These are phyloP conservation scores for Athetis lepigone DNA, from an alignment of 2,888 invertebrate genomes.

Conservation along the genomic window DNA sequence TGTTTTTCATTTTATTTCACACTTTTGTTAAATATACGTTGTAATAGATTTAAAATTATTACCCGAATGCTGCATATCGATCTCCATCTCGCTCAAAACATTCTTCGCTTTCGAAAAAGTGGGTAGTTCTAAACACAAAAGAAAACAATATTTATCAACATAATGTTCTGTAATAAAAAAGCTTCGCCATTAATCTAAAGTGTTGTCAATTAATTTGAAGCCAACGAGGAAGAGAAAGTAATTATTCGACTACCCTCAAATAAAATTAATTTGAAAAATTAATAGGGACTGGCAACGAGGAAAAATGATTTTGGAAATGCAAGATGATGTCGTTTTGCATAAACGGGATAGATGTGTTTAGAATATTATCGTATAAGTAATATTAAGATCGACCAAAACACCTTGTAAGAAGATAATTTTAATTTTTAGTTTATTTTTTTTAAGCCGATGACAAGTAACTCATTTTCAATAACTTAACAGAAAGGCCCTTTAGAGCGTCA, in stretches of 20 bases:
- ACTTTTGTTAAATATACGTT: too few relatives aligned
- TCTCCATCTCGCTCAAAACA: background rate
- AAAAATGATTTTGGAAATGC: constrained; percentile 24
- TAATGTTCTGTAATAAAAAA: constrained; percentile 21
- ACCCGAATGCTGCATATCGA: too few relatives aligned
- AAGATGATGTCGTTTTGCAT: constrained; percentile 18
- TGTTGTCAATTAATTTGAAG: constrained; percentile 58
- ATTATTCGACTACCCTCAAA: constrained; percentile 40
- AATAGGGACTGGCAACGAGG: constrained; percentile 20
- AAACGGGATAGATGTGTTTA: background rate
- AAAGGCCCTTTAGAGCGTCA: too few relatives aligned
- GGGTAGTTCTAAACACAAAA: background rate
- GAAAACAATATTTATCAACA: constrained; percentile 27
- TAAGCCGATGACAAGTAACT: too few relatives aligned
- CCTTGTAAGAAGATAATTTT: too few relatives aligned
- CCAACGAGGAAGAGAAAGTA: constrained; percentile 23
- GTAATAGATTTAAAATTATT: too few relatives aligned
- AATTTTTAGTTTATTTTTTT: too few relatives aligned
- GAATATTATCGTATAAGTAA: too few relatives aligned
- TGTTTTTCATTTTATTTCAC: too few relatives aligned
- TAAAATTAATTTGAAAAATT: constrained; percentile 52
- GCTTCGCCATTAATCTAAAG: constrained; percentile 47
- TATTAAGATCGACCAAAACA: too few relatives aligned
- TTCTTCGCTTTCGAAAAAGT: background rate
- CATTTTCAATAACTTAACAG: too few relatives aligned